A percentile compares a stretch with the other conserved stretches of the same genome.
Conservation (phyloP, 37 sponge, comb jelly and placozoan species). For the Ianthella basta region DNA sequence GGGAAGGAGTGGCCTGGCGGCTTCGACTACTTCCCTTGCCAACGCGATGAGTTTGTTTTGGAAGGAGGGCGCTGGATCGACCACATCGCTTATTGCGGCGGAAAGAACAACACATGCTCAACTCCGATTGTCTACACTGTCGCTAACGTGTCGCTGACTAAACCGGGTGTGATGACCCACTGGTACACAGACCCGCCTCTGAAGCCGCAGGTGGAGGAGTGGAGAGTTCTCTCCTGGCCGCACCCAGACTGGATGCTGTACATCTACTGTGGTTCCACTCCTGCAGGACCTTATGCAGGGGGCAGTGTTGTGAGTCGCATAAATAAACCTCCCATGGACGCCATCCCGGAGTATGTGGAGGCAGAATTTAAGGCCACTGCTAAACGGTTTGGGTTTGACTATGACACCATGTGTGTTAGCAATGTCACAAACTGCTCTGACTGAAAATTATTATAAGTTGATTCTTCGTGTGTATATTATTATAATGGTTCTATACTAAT, state of each 20-base stretch:
- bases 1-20: slow-evolving; percentile 40
- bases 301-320: slow-evolving; percentile 47
- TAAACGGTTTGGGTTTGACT: slow-evolving; percentile 40
- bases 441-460: neutral
- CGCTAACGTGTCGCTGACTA: slow-evolving; percentile 36
- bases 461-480: neutral
- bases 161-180: slow-evolving; percentile 49
- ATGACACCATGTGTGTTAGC: slow-evolving; percentile 49
- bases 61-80: slow-evolving; percentile 34
- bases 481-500: neutral
- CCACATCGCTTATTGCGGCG: slow-evolving; percentile 53
- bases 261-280: slow-evolving; percentile 36
- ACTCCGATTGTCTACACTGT: slow-evolving; percentile 35
- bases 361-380: slow-evolving; percentile 30
- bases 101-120: slow-evolving; percentile 30
- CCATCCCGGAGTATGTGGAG: slow-evolving; percentile 45
- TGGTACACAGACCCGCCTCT: slow-evolving; percentile 11
- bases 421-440: slow-evolving; percentile 48
- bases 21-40: slow-evolving; percentile 51
- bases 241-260: slow-evolving; percentile 46
- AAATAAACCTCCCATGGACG: neutral
- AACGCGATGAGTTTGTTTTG: slow-evolving; percentile 40
- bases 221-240: slow-evolving; percentile 40
- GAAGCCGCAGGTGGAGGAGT: slow-evolving; percentile 21
- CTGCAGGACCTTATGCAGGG: slow-evolving; percentile 45